Percentiles rank a stretch among this genome's conserved stretches.
phyloP scores from a whole-genome alignment of 2,113 vertebrate genomes.

The Coptodon bakossiorum region DNA sequence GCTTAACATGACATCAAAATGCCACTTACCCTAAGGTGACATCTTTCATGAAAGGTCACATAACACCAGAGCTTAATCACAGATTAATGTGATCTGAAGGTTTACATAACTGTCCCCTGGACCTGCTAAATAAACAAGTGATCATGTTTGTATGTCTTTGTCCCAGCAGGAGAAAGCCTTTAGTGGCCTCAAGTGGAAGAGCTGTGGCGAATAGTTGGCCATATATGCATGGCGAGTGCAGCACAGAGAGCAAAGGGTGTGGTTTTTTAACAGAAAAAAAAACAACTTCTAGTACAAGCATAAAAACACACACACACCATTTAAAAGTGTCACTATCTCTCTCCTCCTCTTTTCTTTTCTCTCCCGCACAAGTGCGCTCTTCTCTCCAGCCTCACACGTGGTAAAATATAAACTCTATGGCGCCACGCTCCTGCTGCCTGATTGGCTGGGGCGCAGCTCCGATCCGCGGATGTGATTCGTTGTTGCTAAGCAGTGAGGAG shows the following conservation, averaged over 20 bases:
- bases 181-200: background rate
- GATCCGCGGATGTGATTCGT: constrained; percentile 65
- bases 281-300: background rate
- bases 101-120: background rate
- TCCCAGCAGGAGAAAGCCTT: background rate
- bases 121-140: background rate
- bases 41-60: background rate
- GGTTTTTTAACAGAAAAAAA: background rate
- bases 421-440: constrained; percentile 48
- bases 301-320: background rate
- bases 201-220: background rate
- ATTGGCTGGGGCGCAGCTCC: constrained; percentile 58
- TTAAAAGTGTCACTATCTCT: background rate
- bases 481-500: constrained; percentile 81
- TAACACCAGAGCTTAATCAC: background rate
- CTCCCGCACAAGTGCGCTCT: background rate
- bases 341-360: background rate
- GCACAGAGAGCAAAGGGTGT: constrained; percentile 33
- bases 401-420: constrained; percentile 74
- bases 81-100: background rate
- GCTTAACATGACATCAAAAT: background rate
- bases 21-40: background rate
- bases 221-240: constrained; percentile 12
- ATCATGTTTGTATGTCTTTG: background rate
- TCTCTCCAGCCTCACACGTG: constrained; percentile 44